Percentiles rank a stretch among this genome's conserved stretches.
Conservation (phyloP, 1,140 invertebrate species). For the Drosophila albomicans region DNA sequence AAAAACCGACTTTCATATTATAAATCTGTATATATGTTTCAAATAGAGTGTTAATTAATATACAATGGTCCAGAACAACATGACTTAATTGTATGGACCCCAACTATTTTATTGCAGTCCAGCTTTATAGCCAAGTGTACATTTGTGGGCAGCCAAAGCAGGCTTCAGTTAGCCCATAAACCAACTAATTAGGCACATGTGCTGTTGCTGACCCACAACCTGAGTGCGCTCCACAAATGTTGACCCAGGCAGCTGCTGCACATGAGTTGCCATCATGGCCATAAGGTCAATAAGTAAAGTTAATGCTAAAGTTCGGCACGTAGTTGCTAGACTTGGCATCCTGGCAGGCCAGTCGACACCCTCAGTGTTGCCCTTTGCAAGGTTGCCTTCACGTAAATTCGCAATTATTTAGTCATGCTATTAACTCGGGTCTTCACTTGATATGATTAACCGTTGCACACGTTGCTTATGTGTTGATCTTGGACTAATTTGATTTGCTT, state of each 20-base stretch:
- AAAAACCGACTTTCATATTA: too few species aligned
- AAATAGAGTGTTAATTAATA: too few species aligned
- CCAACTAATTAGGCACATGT: slow-evolving; percentile 63
- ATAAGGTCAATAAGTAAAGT: slow-evolving; percentile 66
- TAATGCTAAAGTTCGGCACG: slow-evolving; percentile 56
- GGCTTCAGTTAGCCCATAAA: slow-evolving; percentile 24
- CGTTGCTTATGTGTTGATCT: slow-evolving; percentile 25
- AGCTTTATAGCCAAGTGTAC: neutral
- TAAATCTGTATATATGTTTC: too few species aligned
- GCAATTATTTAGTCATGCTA: slow-evolving; percentile 68
- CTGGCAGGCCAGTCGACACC: slow-evolving; percentile 5
- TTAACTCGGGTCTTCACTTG: slow-evolving; percentile 36
- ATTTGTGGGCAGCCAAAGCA: neutral
- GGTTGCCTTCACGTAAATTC: slow-evolving; percentile 58
- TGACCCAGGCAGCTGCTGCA: slow-evolving; percentile 51
- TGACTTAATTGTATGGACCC: neutral
- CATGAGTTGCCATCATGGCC: slow-evolving; percentile 29
- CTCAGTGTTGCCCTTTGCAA: neutral
- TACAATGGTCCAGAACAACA: neutral
- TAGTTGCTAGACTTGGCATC: slow-evolving; percentile 1
- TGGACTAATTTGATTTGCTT: slow-evolving; percentile 41
- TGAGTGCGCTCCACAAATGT: slow-evolving; percentile 65
- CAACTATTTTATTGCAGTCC: neutral
- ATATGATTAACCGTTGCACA: neutral
- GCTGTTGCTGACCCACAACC: slow-evolving; percentile 33